Evolutionary conservation across 2,113 vertebrate species (phyloP).

Genomic region (Nannobrachium achirus): DNA sequence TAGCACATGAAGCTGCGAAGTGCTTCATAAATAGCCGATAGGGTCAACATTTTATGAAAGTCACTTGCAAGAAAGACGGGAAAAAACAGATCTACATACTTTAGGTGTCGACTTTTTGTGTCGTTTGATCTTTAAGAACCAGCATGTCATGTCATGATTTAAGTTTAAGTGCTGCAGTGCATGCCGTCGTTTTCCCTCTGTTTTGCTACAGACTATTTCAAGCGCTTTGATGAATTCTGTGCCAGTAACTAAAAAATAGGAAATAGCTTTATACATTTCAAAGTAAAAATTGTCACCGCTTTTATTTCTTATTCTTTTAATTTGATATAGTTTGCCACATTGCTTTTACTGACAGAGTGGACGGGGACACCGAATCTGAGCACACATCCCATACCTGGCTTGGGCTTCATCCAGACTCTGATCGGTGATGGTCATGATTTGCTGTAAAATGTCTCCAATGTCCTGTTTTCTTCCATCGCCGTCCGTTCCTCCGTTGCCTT

Average conservation of each 20-base stretch:
- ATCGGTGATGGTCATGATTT: conserved; percentile 99
- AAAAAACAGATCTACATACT: neutral
- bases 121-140: conserved; percentile 5
- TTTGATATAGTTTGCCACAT: conserved; percentile 25
- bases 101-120: neutral
- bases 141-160: conserved; percentile 12
- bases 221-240: neutral
- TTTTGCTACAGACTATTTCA: neutral
- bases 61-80: neutral
- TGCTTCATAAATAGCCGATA: conserved; percentile 3
- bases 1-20: neutral
- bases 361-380: neutral
- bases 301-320: neutral
- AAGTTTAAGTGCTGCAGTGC: neutral
- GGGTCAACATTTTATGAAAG: neutral
- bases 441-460: conserved; percentile 99
- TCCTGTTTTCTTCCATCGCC: conserved; percentile 95
- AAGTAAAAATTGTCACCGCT: neutral
- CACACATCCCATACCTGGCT: conserved; percentile 89
- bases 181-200: neutral
- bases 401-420: conserved; percentile 98
- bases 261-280: neutral
- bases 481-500: conserved; percentile 88
- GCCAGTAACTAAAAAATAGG: too few species aligned
- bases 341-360: neutral